Conservation (phyloP, 2,113 vertebrate genomes). For the Gopherus evgoodei region DNA sequence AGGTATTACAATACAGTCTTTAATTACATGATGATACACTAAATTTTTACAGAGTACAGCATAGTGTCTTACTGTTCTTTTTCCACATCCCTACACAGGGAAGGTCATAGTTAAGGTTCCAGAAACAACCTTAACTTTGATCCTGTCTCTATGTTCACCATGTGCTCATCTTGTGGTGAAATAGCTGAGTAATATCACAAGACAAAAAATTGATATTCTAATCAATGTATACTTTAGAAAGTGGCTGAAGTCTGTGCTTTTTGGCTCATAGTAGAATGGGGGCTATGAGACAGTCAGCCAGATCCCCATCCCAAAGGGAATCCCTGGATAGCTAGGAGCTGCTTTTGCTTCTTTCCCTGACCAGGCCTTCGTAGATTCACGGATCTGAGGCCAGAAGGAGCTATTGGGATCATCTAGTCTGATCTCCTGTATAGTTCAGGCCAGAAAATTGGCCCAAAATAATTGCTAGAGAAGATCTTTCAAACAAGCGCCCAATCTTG, state of each 20-base stretch:
- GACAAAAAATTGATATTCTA: not conserved
- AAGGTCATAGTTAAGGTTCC: not conserved
- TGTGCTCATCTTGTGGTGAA: not conserved
- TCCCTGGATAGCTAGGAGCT: not conserved
- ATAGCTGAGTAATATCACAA: fast-evolving
- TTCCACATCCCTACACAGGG: not conserved
- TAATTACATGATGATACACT: not conserved
- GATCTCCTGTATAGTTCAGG: too few species aligned
- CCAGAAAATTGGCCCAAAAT: too few species aligned
- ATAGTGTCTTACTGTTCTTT: not conserved
- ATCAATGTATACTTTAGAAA: not conserved
- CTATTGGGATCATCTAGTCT: too few species aligned
- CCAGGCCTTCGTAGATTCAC: too few species aligned
- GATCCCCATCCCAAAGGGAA: not conserved
- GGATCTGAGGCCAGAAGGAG: too few species aligned
- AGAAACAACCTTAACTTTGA: not conserved
- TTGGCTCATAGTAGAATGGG: not conserved
- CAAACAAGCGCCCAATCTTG: too few species aligned
- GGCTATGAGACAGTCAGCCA: not conserved
- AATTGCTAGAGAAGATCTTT: too few species aligned
- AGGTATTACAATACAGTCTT: not conserved
- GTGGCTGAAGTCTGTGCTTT: not conserved
- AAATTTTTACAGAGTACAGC: not conserved
- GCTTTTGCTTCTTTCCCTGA: not conserved
- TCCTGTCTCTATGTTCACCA: not conserved